Evolutionary conservation across 2,113 vertebrate genomes (phyloP).

Genomic region (Cephalopterus ornatus): DNA sequence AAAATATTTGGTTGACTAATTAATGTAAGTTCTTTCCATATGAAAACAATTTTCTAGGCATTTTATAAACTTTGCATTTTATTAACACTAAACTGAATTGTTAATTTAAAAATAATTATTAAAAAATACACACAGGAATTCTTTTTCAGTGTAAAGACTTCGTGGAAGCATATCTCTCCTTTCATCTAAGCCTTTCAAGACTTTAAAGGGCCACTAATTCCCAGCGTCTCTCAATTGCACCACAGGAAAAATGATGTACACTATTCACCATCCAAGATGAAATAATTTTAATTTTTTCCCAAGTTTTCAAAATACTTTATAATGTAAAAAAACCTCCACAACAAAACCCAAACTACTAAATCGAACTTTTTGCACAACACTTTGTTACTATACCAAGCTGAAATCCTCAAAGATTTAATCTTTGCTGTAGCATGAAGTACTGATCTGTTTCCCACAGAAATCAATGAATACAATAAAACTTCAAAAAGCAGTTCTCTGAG

Average conservation of each 20-base stretch:
- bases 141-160: neutral
- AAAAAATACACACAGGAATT: neutral
- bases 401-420: constrained; percentile 37
- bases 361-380: neutral
- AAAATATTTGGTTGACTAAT: neutral
- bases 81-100: neutral
- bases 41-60: neutral
- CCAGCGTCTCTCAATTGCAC: neutral
- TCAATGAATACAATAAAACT: constrained; percentile 39
- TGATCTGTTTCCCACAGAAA: constrained; percentile 4
- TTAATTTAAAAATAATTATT: neutral
- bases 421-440: neutral
- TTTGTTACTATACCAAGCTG: neutral
- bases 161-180: neutral
- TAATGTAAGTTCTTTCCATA: neutral
- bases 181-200: neutral
- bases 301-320: neutral
- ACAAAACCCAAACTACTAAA: neutral
- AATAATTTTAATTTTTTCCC: neutral
- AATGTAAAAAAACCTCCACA: neutral
- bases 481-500: constrained; percentile 46
- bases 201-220: constrained; percentile 19
- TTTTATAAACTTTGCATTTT: neutral
- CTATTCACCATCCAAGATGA: constrained; percentile 11
- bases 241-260: neutral